Percentiles rank a stretch among this genome's conserved stretches.
Conservation (phyloP, 1,140 invertebrate species). For the Luehdorfia chinensis region DNA sequence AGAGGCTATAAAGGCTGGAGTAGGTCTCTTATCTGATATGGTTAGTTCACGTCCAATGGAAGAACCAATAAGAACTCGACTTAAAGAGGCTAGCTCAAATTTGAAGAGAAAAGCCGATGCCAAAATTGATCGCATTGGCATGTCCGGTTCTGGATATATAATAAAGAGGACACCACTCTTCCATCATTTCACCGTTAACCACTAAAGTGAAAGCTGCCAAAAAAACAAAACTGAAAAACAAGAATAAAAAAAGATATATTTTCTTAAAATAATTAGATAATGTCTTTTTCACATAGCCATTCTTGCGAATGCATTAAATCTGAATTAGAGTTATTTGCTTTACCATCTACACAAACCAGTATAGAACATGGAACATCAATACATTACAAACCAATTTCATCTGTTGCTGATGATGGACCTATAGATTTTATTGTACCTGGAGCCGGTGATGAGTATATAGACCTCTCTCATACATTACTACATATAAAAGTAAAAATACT, state of each 20-base stretch:
- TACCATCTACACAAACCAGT: too few relatives aligned
- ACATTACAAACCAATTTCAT: constrained; percentile 60
- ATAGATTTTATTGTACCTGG: constrained; percentile 56
- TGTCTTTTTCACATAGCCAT: not conserved
- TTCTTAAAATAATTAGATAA: constrained; percentile 15
- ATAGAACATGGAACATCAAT: constrained; percentile 26
- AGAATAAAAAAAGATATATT: constrained; percentile 19
- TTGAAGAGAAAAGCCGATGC: constrained; percentile 40
- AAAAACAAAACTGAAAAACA: constrained; percentile 15
- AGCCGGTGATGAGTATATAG: constrained; percentile 50
- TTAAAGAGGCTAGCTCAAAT: constrained; percentile 31
- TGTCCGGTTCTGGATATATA: constrained; percentile 30
- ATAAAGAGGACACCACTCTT: constrained; percentile 19
- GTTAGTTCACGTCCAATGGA: constrained; percentile 21
- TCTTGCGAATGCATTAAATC: constrained; percentile 36
- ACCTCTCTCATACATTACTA: constrained; percentile 54
- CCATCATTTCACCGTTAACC: constrained; percentile 2
- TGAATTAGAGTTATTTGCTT: too few relatives aligned
- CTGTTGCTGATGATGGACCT: constrained; percentile 40
- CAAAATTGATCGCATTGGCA: constrained; percentile 18
- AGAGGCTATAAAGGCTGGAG: constrained; percentile 33
- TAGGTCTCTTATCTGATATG: constrained; percentile 30
- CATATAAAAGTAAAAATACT: constrained; percentile 42
- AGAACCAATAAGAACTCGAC: constrained; percentile 27
- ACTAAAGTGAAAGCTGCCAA: constrained; percentile 6